Base-by-base conservation (phyloP, 2,797 vertebrate genomes). In the Epinephelus malabaricus region DNA sequence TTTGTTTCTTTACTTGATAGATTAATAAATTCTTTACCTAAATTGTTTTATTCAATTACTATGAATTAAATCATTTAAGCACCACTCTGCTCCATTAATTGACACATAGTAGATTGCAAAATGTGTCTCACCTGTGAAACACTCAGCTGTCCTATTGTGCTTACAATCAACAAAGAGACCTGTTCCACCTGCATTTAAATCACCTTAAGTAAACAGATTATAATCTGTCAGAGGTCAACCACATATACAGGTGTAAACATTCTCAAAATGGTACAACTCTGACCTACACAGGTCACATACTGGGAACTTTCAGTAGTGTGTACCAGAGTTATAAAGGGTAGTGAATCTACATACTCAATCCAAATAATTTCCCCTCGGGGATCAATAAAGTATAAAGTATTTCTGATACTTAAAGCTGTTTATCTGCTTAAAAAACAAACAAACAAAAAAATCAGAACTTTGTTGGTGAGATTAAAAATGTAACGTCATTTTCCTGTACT, bases 151-250 rank as follows among this genome's bases (percentile, higher is more conserved):
- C 59, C 19, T 14, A 69, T 64, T 34, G 23, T 66, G 83, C 27
- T 70, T 38, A 70, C 38, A 69, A 69, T 12, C 30, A 61, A 62
- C 62, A 76, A 27, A 68, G 6, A 51, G 8, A 51, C 71, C 30
- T 9, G 23, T 30, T 77, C n/a, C 55, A 78, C 73, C 74, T 70
- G 70, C 60, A 83, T 68, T 64, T 46, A 59, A 66, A 63, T 50
- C 60, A 46, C 5, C 7, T 56, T 73, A 77, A 23, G 45, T 62
- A 56, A 79, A 79, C 78, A 79, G 75, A 81, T 83, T 64, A 43
- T 63, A 73, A 81, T 88, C 81, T 69, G 9, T 59, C 45, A 54
- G 30, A 50, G 34, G 63, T 61, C 69, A 74, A 61, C 3, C 15
- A 21, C 50, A 34, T 19, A 53, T 21, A 25, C 18, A 47, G 9